phyloP scores from a whole-genome alignment of 2,888 invertebrate species.

The Tetragnatha montana region DNA sequence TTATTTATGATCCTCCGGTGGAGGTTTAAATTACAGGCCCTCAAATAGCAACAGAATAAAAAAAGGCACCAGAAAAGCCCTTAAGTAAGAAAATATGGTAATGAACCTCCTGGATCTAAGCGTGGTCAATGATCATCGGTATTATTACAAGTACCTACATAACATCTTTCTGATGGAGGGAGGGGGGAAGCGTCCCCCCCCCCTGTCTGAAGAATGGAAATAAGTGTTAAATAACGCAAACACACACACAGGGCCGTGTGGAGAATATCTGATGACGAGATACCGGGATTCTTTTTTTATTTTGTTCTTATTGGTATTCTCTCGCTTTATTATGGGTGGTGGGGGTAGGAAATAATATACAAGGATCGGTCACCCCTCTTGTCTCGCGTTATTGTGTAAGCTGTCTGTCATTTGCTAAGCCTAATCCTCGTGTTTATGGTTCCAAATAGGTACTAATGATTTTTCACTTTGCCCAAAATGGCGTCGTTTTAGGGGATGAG shows the following conservation, averaged over 20 bases:
- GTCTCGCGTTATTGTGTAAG: constrained; percentile 43
- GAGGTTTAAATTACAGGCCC: constrained; percentile 64
- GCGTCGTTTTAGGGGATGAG: constrained; percentile 39
- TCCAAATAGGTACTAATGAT: constrained; percentile 62
- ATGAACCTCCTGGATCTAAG: constrained; percentile 38
- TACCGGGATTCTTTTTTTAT: not conserved
- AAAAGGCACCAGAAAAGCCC: not conserved
- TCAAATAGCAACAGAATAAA: constrained; percentile 22
- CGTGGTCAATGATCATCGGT: constrained; percentile 61
- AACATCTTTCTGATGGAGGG: constrained; percentile 13
- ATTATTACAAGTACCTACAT: constrained; percentile 40
- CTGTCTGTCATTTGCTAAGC: constrained; percentile 56
- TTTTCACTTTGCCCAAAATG: constrained; percentile 32
- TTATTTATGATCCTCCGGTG: constrained; percentile 56
- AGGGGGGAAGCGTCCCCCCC: not conserved
- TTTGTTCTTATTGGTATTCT: not conserved
- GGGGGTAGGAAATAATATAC: constrained; percentile 8
- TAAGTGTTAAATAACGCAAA: constrained; percentile 43
- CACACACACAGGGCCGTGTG: constrained; percentile 43
- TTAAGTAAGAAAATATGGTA: constrained; percentile 66
- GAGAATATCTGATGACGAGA: constrained; percentile 48
- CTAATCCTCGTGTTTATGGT: constrained; percentile 62
- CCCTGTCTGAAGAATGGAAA: constrained; percentile 1
- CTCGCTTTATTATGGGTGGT: not conserved
- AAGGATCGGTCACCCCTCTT: constrained; percentile 9